Evolutionary conservation across 2,797 vertebrate genomes (phyloP).

Genomic region (Petrocephalus sullivani): DNA sequence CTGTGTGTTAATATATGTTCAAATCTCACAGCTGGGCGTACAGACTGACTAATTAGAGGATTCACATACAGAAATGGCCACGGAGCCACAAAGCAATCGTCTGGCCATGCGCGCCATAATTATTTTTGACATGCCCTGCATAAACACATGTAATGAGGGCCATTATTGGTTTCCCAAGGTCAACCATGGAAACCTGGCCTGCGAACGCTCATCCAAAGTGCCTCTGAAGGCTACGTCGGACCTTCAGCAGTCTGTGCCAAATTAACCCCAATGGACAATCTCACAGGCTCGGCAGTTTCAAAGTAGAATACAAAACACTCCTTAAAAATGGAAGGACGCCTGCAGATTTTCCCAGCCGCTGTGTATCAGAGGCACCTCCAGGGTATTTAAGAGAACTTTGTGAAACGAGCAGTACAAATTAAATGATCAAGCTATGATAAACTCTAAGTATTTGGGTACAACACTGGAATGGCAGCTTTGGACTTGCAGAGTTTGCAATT

Average conservation of each 20-base stretch:
- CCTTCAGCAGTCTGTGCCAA: not conserved
- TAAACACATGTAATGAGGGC: conserved; percentile 16
- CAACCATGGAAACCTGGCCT: not conserved
- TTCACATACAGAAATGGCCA: not conserved
- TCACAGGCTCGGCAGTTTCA: not conserved
- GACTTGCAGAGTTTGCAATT: not conserved
- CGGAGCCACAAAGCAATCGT: not conserved
- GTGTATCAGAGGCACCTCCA: not conserved
- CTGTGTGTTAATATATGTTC: conserved; percentile 3
- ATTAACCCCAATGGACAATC: not conserved
- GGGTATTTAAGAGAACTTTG: not conserved
- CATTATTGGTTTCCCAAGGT: conserved; percentile 18
- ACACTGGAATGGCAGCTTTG: not conserved
- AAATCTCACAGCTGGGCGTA: not conserved
- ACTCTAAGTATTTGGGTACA: not conserved
- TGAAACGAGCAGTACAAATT: not conserved
- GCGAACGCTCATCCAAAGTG: not conserved
- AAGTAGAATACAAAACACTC: not conserved
- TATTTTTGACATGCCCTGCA: conserved; percentile 16
- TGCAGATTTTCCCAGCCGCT: not conserved
- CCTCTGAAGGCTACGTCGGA: not conserved
- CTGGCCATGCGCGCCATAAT: conserved; percentile 13
- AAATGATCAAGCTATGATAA: conserved; percentile 2
- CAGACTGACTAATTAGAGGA: not conserved
- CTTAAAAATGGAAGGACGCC: not conserved